Evolutionary conservation across 1,140 invertebrate genomes (phyloP), one percentile per base, ranked within the genome.

Genomic region (Helicoverpa zea): DNA sequence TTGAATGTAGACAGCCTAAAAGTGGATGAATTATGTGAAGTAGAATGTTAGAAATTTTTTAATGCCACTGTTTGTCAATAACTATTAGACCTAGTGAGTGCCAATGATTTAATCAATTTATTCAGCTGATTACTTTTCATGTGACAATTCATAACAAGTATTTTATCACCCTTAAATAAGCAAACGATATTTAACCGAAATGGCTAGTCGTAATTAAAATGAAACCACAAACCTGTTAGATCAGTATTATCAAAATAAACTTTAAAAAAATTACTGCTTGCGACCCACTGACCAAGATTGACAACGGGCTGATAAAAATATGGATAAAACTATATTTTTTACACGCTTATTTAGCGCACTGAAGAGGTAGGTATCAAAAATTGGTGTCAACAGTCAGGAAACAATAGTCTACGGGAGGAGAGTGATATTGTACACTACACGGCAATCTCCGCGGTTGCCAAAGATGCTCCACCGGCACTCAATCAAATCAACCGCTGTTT

Each of bases 401-500:
- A 52, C 2, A 43, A 18, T 47, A 23, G 18, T 52, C 13, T 2
- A 52, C 5, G 23, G 49, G 18, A 70, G 49, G 18, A 70, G 52
- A 49, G 18, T 73, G 74, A 11, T 54, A 16, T 18, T 58, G 13
- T 52, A 75, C 75, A 43, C 51, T 13, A 51, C 35, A 64, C 29
- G 43, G 13, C 52, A 35, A 14, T 18, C 56, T 73, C 51, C 74
- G 43, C 61, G 5, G 5, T 18, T 73, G 47, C 49, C 59, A 64
- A 54, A 76, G 74, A 49, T 63, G 47, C 61, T 23, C 56, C 43
- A 23, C 30, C 58, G 43, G 18, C 47, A 64, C 74, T 63, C 74
- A 76, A 76, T 76, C 59, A 76, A 76, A 76, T 76, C 74, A 76
- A 63, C 74, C 74, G 74, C 74, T 76, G 74, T 64, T 76, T 64